Base-by-base conservation (phyloP, 2,797 vertebrate species). In the Perdix hodgsoniae region DNA sequence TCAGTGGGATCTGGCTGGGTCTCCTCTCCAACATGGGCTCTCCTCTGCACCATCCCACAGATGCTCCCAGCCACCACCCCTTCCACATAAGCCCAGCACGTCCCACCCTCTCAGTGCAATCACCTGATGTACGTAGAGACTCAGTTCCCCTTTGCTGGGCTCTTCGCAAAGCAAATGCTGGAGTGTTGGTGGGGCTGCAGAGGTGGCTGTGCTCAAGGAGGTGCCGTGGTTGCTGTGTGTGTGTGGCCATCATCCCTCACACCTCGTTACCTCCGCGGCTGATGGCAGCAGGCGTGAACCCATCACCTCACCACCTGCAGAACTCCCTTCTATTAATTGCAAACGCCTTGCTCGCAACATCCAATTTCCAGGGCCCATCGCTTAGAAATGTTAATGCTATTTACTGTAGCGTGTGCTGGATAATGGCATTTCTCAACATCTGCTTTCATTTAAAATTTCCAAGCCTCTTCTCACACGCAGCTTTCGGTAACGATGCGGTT, bases 401-500 rank as follows among this genome's bases (percentile, higher is more conserved):
- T 96, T 96, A 72, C 95, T 67, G 81, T 59, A 57, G 78, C 69
- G 7, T 31, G 40, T 42, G 61, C 47, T 11, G 52, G 64, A 86
- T 94, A 74, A 93, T 67, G 67, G 65, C 66, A 45, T 92, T 96
- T 95, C 94, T 91, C 93, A 93, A 74, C 90, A 96, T 90, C 96
- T 97, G 95, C 57, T 96, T 95, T 82, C 87, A 74, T 91, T 96
- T 94, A 71, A 93, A 89, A 91, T 81, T 85, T 91, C 67, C 61
- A 18, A 75, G 81, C 73, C 72, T 52, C 49, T 71, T 90, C 92
- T 90, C 56, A 33, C 45, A 61, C 13, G 5, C 0, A 2, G 45
- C 50, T 33, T 84, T 73, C 3, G 6, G 50, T 89, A 75, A 54
- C 2, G 21, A 64, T 47, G 83, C 81, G 0, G 17, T 63, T 42